Percentiles rank a stretch among this genome's conserved stretches.
Evolutionary conservation across 2,113 vertebrate species (phyloP).

Genomic region (Craseonycteris thonglongyai): DNA sequence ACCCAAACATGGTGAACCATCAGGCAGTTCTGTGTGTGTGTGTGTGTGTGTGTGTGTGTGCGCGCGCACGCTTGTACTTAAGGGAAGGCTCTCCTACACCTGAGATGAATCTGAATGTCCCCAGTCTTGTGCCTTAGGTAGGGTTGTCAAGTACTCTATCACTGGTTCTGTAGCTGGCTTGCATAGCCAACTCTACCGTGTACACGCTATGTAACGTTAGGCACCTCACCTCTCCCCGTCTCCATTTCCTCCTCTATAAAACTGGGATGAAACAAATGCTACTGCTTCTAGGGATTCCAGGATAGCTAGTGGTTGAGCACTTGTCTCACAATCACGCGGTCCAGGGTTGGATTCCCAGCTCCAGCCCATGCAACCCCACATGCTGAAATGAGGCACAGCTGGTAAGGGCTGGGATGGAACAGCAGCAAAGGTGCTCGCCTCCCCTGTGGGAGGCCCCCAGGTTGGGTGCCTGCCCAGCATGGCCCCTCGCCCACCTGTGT

Average conservation of each 20-base stretch:
- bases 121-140: not conserved
- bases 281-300: no score
- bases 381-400: no score
- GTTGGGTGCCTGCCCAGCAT: no score
- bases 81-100: not conserved
- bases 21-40: not conserved
- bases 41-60: not conserved
- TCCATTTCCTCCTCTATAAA: slow-evolving; percentile 20
- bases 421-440: no score
- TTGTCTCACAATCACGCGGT: no score
- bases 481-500: no score
- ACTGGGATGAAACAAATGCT: not conserved
- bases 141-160: not conserved
- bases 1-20: not conserved
- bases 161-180: not conserved
- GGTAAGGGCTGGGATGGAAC: no score
- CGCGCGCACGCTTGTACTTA: rapidly evolving
- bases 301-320: no score
- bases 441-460: no score
- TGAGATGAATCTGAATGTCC: not conserved
- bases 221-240: not conserved
- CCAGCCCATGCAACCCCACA: no score
- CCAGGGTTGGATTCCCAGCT: no score
- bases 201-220: not conserved
- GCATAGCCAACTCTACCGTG: not conserved